Evolutionary conservation across 1,140 invertebrate species (phyloP).

Genomic region (Apis mellifera): Amel_HAv3.1 CM009946.2:2124501-2125000

Average conservation of each 20-base stretch:
- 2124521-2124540: too few species aligned
- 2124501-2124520: too few species aligned
- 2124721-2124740: conserved; percentile 74
- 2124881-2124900: conserved; percentile 31
- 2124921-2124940: too few species aligned
- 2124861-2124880: neutral
- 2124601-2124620: neutral
- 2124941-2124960: too few species aligned
- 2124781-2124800: conserved; percentile 73
- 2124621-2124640: neutral
- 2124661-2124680: conserved; percentile 72
- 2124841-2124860: neutral
- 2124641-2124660: conserved; percentile 55
- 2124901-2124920: neutral
- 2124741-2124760: conserved; percentile 67
- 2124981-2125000: neutral
- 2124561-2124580: too few species aligned
- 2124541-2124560: too few species aligned
- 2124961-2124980: neutral
- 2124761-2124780: conserved; percentile 75
- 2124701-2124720: conserved; percentile 73
- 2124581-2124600: neutral
- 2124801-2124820: conserved; percentile 32
- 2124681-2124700: conserved; percentile 76
- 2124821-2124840: conserved; percentile 33